Evolutionary conservation across 2,888 invertebrate genomes (phyloP).

Genomic region (Aleiodes testaceus): DNA sequence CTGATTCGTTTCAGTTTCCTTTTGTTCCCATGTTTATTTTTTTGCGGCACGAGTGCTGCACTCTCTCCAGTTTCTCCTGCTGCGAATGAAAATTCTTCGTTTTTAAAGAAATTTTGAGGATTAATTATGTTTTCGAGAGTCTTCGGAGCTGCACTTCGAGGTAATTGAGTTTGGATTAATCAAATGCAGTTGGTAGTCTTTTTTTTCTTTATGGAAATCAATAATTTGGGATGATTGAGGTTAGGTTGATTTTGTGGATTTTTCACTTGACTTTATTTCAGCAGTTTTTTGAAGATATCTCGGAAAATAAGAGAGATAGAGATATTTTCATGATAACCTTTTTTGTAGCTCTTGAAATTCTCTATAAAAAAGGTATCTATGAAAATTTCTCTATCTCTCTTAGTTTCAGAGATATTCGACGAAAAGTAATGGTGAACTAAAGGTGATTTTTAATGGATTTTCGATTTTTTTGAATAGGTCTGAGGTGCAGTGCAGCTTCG

Average conservation of each 20-base stretch:
- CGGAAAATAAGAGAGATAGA: no score
- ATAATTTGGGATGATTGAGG: constrained; percentile 38
- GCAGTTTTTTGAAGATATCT: no score
- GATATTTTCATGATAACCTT: no score
- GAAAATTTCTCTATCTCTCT: no score
- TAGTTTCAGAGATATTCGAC: no score
- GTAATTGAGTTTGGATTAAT: constrained; percentile 46
- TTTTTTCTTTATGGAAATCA: not conserved
- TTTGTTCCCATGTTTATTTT: constrained; percentile 32
- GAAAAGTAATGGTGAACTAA: no score
- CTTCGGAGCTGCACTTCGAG: constrained; percentile 57
- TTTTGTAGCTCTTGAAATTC: no score
- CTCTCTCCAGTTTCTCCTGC: constrained; percentile 11
- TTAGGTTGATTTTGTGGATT: constrained; percentile 40
- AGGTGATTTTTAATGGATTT: not conserved
- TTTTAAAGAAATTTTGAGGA: not conserved
- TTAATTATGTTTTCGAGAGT: constrained; percentile 40
- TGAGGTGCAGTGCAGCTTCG: not conserved
- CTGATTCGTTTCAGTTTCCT: constrained; percentile 55
- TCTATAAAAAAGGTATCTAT: no score
- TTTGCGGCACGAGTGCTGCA: constrained; percentile 4
- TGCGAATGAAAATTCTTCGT: constrained; percentile 1
- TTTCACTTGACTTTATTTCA: no score
- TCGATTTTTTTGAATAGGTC: not conserved
- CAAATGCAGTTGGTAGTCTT: not conserved